A percentile compares a stretch with the other conserved stretches of the same genome.
Evolutionary conservation across 2,888 invertebrate species (phyloP).

Genomic region (Dolichomitus sp.): DNA sequence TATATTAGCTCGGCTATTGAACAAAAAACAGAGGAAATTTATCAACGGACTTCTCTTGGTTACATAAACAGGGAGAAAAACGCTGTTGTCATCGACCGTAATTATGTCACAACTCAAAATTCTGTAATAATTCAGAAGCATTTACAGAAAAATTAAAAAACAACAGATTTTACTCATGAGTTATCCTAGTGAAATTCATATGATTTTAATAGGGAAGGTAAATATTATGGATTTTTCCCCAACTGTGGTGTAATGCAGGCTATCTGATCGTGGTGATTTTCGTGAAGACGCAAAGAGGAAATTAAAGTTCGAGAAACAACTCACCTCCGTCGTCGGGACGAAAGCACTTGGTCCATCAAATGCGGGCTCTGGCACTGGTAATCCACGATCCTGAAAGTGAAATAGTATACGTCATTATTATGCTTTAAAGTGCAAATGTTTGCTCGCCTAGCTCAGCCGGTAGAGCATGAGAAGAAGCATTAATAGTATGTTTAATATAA

Average conservation of each 20-base stretch:
- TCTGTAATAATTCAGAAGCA: neutral
- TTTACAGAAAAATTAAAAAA: neutral
- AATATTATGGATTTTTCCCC: neutral
- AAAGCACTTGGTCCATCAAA: slow-evolving; percentile 88
- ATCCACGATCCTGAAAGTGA: slow-evolving; percentile 87
- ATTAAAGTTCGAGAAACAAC: slow-evolving; percentile 72
- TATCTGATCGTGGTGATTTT: slow-evolving; percentile 17
- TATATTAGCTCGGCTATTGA: slow-evolving; percentile 24
- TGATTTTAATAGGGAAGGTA: slow-evolving; percentile 18
- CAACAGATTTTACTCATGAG: slow-evolving; percentile 23
- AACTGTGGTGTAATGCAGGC: neutral
- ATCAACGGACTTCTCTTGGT: neutral
- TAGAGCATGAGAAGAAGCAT: slow-evolving; percentile 84
- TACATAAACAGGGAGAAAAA: neutral
- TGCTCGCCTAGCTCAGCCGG: slow-evolving; percentile 82
- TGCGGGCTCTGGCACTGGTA: slow-evolving; percentile 87
- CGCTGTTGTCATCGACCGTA: neutral
- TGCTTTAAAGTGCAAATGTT: slow-evolving; percentile 41
- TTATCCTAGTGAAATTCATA: slow-evolving; percentile 16
- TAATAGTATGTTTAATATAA: too few relatives aligned
- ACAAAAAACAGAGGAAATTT: slow-evolving; percentile 2
- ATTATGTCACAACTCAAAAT: neutral
- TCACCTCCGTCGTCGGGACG: slow-evolving; percentile 88
- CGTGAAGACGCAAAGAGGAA: slow-evolving; percentile 40
- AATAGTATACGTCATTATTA: neutral